phyloP scores from a whole-genome alignment of 1,140 invertebrate species.

The Eurosta solidaginis region DNA sequence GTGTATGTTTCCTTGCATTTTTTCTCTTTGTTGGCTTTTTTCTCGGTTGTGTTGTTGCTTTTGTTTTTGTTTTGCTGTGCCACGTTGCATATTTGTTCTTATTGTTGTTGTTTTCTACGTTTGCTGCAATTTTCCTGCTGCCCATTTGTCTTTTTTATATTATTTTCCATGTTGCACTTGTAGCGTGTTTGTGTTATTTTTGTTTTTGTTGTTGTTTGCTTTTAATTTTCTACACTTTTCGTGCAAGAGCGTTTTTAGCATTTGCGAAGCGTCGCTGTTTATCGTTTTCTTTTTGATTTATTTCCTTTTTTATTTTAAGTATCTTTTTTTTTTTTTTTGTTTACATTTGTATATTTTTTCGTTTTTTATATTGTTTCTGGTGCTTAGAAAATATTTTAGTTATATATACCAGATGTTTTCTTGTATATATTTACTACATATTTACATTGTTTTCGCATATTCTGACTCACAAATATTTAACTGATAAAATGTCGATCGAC shows the following conservation, averaged over 20 bases:
- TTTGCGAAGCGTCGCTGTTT: constrained; percentile 16
- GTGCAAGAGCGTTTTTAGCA: constrained; percentile 3
- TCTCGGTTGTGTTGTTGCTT: background rate
- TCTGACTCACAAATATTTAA: constrained; percentile 16
- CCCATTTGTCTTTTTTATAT: constrained; percentile 6
- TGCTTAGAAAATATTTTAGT: constrained; percentile 18
- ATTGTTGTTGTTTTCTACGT: constrained; percentile 2
- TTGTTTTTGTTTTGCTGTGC: constrained; percentile 6
- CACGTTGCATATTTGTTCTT: background rate
- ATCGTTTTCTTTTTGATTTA: background rate
- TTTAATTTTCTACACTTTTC: constrained; percentile 27
- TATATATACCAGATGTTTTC: background rate
- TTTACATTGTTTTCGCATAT: background rate
- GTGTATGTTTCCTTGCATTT: background rate
- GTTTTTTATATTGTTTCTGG: background rate
- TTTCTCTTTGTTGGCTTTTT: too few relatives aligned
- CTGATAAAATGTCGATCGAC: background rate
- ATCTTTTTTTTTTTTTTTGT: background rate
- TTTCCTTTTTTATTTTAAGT: background rate
- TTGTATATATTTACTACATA: background rate
- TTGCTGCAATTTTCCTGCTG: background rate
- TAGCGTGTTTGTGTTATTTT: background rate
- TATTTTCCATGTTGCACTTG: background rate
- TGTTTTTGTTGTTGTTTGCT: background rate
- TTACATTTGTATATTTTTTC: background rate